Conservation (phyloP, 2,888 invertebrate species). For the Cataglyphis altisquamis region DNA sequence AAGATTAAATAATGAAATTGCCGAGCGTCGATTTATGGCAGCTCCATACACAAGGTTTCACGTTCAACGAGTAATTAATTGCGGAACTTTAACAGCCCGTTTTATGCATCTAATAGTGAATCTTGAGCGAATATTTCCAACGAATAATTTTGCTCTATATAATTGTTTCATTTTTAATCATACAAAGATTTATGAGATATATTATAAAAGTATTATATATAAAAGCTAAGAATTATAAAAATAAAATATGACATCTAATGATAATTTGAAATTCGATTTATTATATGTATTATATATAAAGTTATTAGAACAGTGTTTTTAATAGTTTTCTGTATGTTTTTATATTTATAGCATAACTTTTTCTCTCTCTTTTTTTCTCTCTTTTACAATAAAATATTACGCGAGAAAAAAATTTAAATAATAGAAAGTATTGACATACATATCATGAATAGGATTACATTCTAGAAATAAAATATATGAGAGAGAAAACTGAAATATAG, state of each 20-base stretch:
- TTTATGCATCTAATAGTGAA: slow-evolving; percentile 16
- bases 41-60: slow-evolving; percentile 38
- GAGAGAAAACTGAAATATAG: background rate
- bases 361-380: background rate
- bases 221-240: background rate
- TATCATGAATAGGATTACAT: background rate
- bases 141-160: slow-evolving; percentile 10
- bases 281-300: background rate
- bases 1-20: slow-evolving; percentile 60
- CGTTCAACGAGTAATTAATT: slow-evolving; percentile 49
- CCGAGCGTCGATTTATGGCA: slow-evolving; percentile 36
- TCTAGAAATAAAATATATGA: background rate
- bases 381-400: background rate
- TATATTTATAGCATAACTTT: background rate
- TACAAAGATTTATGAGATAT: background rate
- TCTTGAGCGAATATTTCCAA: slow-evolving; percentile 19
- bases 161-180: background rate
- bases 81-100: slow-evolving; percentile 28
- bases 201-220: background rate
- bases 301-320: background rate
- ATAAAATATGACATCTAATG: background rate
- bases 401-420: background rate
- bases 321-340: background rate
- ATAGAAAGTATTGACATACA: background rate
- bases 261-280: background rate